Conservation (phyloP, 2,113 vertebrate species). For the Grammomys surdaster region DNA sequence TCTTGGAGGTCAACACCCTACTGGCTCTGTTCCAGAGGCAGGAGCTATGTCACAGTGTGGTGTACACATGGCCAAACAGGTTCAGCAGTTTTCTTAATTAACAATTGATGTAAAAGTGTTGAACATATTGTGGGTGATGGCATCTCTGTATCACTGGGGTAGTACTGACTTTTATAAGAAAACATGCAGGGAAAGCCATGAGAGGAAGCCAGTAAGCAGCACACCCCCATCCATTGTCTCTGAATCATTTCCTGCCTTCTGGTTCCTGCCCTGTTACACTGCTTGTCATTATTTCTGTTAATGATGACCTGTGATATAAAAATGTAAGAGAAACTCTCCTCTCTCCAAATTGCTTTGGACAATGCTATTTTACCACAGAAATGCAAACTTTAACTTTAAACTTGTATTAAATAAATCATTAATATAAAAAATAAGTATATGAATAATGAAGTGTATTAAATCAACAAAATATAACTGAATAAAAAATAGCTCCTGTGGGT, state of each 20-base stretch:
- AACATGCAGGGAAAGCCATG: neutral
- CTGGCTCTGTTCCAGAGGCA: no score
- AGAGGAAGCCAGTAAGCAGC: neutral
- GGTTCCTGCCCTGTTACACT: neutral
- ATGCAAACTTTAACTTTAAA: neutral
- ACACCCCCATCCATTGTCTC: neutral
- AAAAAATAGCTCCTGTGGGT: slow-evolving; percentile 35
- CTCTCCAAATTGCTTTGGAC: neutral
- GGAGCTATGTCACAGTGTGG: no score
- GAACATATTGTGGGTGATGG: neutral
- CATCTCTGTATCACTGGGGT: neutral
- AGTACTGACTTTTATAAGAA: neutral
- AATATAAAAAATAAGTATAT: slow-evolving; percentile 33
- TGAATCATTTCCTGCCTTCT: neutral
- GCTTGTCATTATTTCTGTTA: neutral
- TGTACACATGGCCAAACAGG: no score
- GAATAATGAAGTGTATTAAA: slow-evolving; percentile 35
- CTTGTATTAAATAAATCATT: neutral
- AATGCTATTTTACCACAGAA: neutral
- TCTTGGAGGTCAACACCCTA: no score
- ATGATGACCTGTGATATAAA: neutral
- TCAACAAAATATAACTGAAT: slow-evolving; percentile 62
- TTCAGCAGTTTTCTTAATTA: neutral
- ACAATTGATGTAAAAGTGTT: neutral
- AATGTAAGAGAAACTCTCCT: neutral